Evolutionary conservation across 2,888 invertebrate genomes (phyloP).

Genomic region (Cheilosia impressa): DNA sequence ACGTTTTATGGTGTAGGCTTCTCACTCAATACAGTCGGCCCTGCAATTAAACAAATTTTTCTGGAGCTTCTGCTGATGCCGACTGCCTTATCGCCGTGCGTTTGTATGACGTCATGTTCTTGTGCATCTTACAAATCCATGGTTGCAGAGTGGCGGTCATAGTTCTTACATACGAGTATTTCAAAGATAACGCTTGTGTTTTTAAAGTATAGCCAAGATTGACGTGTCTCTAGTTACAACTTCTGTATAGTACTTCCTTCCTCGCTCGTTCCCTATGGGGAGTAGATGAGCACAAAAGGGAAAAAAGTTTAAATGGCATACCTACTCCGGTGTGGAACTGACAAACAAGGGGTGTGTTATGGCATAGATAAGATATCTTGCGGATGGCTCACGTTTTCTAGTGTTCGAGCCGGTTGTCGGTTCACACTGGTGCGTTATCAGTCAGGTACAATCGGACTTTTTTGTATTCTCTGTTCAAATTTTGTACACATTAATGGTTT

Average conservation of each 20-base stretch:
- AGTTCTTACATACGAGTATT: conserved; percentile 61
- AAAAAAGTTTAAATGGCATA: conserved; percentile 41
- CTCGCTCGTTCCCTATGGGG: not conserved
- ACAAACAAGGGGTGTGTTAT: conserved; percentile 69
- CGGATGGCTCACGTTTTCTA: conserved; percentile 71
- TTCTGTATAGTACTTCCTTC: not conserved
- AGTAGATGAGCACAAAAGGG: conserved; percentile 4
- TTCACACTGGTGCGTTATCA: conserved; percentile 51
- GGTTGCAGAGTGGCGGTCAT: conserved; percentile 55
- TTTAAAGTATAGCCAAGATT: conserved; percentile 33
- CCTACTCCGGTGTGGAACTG: conserved; percentile 3
- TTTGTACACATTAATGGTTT: conserved; percentile 64
- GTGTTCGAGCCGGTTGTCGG: conserved; percentile 43
- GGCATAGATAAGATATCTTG: conserved; percentile 67
- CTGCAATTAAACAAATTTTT: conserved; percentile 43
- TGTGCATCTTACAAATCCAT: conserved; percentile 52
- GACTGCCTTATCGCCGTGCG: conserved; percentile 49
- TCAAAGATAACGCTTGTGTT: conserved; percentile 56
- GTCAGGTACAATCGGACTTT: conserved; percentile 68
- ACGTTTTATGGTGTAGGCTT: conserved; percentile 40
- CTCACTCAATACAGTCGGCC: conserved; percentile 16
- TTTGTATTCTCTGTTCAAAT: conserved; percentile 16
- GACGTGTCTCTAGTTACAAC: conserved; percentile 30
- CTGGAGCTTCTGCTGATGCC: conserved; percentile 17
- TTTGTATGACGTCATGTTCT: conserved; percentile 67